Base-by-base conservation (phyloP, 2,888 invertebrate species). In the Pachliopta kotzebuea region DNA sequence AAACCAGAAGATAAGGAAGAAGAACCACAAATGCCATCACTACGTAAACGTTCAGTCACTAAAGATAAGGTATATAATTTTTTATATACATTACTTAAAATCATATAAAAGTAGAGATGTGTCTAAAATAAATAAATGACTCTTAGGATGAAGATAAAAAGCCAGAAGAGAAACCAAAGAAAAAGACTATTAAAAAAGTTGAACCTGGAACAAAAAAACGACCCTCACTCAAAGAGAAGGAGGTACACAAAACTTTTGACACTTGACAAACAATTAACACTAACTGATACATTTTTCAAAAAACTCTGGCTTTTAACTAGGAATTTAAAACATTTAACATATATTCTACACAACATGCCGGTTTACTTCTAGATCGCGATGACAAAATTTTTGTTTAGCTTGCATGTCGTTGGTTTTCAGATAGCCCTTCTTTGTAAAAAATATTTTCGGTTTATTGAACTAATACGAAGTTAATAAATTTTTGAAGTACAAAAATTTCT, bases 161-260 rank as follows among this genome's bases (percentile, higher is more conserved):
- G 70, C 81, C 90, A 49, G 92, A 92, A 66, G 92, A 90, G 42
- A 88, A 91, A 77, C 79, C 86, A 69, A 92, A 91, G 71, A 72
- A 82, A 72, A 92, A 86, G 76, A 75, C 84, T 58, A 71, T 75
- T 65, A 89, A 88, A 74, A 85, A 87, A 77, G 86, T 86, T 66
- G 88, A 88, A 65, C 78, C 85, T 18, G 80, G 78, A 62, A 72
- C 81, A 75, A 90, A 90, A 84, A 90, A 91, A 75, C 86, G 90
- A 63, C 78, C 86, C 54, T 89, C 90, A 69, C 75, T 87, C 55
- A 91, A 90, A 87, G 84, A 90, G 70, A 86, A 88, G 80, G 87
- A 91, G 91, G 91, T 91, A 74, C 68, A 61, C 62, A 63, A 24
- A 56, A 57, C 52, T 68, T 55, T 49, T 61, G 52, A 70, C 73